Evolutionary conservation across 2,113 vertebrate genomes (phyloP).

Genomic region (Brevimyrus niger): DNA sequence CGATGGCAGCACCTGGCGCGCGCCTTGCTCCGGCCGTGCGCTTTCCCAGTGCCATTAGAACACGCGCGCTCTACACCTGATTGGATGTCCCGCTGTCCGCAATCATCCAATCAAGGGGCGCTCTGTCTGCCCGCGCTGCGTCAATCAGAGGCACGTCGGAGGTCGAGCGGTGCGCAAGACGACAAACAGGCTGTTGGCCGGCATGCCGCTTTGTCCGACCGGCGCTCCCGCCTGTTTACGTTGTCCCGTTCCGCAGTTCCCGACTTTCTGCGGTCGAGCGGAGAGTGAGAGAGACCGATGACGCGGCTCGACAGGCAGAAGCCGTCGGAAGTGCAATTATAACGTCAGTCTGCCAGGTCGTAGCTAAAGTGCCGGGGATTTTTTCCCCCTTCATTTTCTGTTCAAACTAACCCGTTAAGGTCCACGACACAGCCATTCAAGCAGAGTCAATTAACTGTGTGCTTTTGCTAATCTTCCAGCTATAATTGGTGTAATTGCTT

Average conservation of each 20-base stretch:
- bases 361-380: neutral
- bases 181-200: conserved; percentile 26
- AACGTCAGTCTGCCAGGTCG: neutral
- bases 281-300: neutral
- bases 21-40: conserved; percentile 19
- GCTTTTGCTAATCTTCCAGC: conserved; percentile 15
- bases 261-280: neutral
- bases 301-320: neutral
- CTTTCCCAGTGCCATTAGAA: conserved; percentile 39
- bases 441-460: conserved; percentile 12
- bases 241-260: neutral
- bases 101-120: conserved; percentile 46
- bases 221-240: neutral
- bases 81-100: conserved; percentile 44
- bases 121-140: conserved; percentile 39
- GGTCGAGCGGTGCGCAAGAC: conserved; percentile 19
- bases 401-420: neutral
- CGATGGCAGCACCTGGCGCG: conserved; percentile 32
- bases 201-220: neutral
- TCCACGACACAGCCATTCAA: neutral
- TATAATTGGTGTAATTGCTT: conserved; percentile 22
- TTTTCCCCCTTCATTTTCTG: neutral
- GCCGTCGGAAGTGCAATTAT: neutral
- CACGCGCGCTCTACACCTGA: conserved; percentile 36
- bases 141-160: conserved; percentile 24